Evolutionary conservation across 2,797 vertebrate genomes (phyloP), one percentile per base, ranked within the genome.

Genomic region (Merluccius polli): DNA sequence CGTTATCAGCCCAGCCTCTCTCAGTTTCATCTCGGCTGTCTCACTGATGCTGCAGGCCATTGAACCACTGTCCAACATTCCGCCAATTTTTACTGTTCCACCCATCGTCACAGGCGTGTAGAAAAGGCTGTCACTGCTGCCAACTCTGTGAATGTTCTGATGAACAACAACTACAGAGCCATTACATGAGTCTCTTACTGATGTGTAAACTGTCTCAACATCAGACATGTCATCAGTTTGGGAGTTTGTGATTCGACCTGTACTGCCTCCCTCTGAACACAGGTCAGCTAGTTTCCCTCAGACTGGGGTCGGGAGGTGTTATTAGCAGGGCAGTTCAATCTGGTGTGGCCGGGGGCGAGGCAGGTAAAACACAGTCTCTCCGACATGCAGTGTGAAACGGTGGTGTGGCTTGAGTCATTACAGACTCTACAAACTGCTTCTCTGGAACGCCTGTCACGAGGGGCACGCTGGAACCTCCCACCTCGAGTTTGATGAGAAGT

Each of bases 31-130:
- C n/a, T n/a, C n/a, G n/a, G n/a, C n/a, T n/a, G n/a, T n/a, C n/a
- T n/a, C n/a, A n/a, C 59, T 65, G 59, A 65, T 65, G 18, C 59
- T 65, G 24, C 59, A 65, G 13, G 59, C 0, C 75, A 71, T 0
- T 2, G 65, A 70, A 13, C 72, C 72, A 70, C 83, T 83, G 30
- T 84, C 78, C 73, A 85, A 8, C 78, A 84, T 80, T 0, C 67
- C 41, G 0, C 68, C 67, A 0, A 78, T 29, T 0, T 0, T 75
- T 2, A 83, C 16, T 24, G 13, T 69, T 15, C 35, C 32, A 32
- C 71, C 27, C 21, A 73, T 63, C 21, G 10, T 29, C 41, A 76
- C 78, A 65, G 71, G 74, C 36, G 71, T 76, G 67, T 70, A 73
- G 71, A 79, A 79, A 30, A 79, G 67, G 24, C 78, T 79, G 15